phyloP scores from a whole-genome alignment of 2,797 vertebrate genomes.

The Aselliscus stoliczkanus region DNA sequence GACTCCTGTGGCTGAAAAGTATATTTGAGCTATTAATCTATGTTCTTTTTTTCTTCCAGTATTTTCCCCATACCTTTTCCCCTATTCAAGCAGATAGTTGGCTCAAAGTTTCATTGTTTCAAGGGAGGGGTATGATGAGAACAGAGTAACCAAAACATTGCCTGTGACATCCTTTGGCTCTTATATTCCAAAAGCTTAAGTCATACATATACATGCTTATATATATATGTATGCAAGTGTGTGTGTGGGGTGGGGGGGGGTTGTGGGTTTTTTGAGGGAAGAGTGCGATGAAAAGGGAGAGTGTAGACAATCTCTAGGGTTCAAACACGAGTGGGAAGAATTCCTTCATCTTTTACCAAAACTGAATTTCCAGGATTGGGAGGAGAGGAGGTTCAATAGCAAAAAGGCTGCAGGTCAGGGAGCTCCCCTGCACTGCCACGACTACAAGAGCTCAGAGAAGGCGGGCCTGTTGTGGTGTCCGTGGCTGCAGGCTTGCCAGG shows the following conservation, averaged over 20 bases:
- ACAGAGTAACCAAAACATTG: neutral
- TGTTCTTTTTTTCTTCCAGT: neutral
- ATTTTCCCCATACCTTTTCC: neutral
- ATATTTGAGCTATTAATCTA: neutral
- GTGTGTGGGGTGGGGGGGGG: too few species aligned
- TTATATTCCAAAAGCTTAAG: neutral
- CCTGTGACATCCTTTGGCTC: neutral
- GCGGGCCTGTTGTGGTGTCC: fast-evolving
- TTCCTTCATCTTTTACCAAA: neutral
- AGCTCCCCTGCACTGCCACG: neutral
- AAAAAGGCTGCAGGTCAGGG: neutral
- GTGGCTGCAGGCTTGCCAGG: neutral
- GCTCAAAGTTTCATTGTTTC: neutral
- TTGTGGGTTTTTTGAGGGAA: neutral
- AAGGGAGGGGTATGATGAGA: neutral
- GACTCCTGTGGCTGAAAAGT: neutral
- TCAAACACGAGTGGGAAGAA: neutral
- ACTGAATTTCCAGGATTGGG: neutral
- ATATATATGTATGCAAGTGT: neutral
- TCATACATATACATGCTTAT: neutral
- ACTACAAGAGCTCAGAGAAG: neutral
- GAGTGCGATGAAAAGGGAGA: neutral
- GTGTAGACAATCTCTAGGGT: neutral
- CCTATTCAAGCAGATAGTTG: neutral
- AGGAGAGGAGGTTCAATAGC: neutral